A percentile compares a stretch with the other conserved stretches of the same genome.
Conservation (phyloP, 2,113 vertebrate species). For the Leucosticte australis region DNA sequence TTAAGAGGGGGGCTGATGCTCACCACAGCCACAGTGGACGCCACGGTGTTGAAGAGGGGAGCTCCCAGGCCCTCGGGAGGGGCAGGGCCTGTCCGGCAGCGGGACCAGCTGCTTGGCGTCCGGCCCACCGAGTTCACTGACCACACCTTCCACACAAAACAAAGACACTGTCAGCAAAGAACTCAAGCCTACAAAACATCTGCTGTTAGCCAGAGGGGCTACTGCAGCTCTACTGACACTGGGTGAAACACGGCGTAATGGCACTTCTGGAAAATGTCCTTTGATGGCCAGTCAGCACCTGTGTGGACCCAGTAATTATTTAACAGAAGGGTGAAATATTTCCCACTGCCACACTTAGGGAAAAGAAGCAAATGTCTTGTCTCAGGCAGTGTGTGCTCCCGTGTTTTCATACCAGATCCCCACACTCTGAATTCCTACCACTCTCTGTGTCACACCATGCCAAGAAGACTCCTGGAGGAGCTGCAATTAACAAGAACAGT, state of each 20-base stretch:
- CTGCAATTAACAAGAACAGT: neutral
- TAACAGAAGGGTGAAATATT: neutral
- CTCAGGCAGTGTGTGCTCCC: neutral
- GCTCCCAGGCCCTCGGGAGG: constrained; percentile 83
- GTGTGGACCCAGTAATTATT: neutral
- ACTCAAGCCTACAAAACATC: neutral
- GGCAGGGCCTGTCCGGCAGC: constrained; percentile 82
- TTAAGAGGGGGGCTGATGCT: constrained; percentile 79
- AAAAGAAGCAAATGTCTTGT: neutral
- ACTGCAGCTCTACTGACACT: neutral
- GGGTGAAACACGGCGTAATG: accelerated
- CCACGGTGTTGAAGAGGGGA: constrained; percentile 75
- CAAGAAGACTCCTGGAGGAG: neutral
- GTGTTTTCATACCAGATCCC: neutral
- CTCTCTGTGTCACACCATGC: neutral
- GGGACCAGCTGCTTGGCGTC: constrained; percentile 78
- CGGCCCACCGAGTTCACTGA: constrained; percentile 85
- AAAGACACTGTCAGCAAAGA: neutral
- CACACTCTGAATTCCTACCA: neutral
- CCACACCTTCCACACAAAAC: constrained; percentile 77
- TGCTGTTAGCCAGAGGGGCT: neutral
- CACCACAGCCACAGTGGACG: constrained; percentile 82
- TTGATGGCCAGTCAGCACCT: neutral
- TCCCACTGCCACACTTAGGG: neutral
- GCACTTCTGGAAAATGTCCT: neutral